These are phyloP conservation scores for Piliocolobus tephrosceles DNA, from an alignment of 2,113 vertebrate genomes.

Conservation along the genomic window DNA sequence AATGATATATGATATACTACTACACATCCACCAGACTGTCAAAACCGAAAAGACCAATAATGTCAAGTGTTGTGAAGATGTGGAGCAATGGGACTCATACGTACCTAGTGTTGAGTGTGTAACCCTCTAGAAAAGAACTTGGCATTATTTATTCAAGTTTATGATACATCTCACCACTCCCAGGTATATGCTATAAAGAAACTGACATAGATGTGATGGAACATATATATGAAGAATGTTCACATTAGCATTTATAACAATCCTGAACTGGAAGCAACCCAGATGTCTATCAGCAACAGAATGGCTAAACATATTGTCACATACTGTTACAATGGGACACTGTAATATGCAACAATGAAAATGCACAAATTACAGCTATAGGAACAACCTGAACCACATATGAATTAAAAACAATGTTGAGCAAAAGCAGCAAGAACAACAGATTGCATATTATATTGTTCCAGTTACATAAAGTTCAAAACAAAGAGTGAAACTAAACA, in stretches of 20 bases:
- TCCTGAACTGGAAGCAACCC: constrained; percentile 6
- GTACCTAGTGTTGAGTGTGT: neutral
- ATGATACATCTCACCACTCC: neutral
- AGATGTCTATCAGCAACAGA: constrained; percentile 9
- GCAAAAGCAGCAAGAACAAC: constrained; percentile 19
- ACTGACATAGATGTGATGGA: neutral
- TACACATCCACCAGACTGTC: neutral
- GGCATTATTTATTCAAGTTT: constrained; percentile 33
- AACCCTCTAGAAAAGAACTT: neutral
- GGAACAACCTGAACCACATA: constrained; percentile 6
- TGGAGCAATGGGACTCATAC: neutral
- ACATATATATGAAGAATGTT: neutral
- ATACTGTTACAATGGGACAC: neutral
- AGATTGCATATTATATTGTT: neutral
- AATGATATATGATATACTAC: neutral
- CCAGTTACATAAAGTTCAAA: constrained; percentile 20
- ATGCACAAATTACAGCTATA: neutral
- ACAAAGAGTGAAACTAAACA: constrained; percentile 34
- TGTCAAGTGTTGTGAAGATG: neutral
- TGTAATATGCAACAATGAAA: constrained; percentile 27
- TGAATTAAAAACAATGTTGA: neutral
- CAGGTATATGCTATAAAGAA: constrained; percentile 24
- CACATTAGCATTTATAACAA: neutral
- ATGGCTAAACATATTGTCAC: neutral
- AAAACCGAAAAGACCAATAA: neutral